These are phyloP conservation scores for Mobula birostris DNA, from an alignment of 2,113 vertebrate species.

Conservation along the genomic window DNA sequence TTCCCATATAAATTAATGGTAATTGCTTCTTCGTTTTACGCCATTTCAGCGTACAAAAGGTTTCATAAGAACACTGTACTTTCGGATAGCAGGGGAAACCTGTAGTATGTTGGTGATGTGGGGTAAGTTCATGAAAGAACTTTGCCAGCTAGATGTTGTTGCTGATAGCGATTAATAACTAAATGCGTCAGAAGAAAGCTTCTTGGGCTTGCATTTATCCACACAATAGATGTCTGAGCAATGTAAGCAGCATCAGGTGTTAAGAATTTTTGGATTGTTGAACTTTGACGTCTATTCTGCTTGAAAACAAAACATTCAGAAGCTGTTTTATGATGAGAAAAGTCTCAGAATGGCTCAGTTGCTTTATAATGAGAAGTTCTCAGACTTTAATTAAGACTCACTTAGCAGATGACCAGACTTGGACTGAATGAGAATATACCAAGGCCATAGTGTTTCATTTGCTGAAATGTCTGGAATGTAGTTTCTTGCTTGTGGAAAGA, in stretches of 20 bases:
- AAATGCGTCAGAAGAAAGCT: not conserved
- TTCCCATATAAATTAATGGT: too few species aligned
- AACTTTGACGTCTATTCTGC: too few species aligned
- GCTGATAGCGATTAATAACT: not conserved
- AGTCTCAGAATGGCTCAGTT: not conserved
- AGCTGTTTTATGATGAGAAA: not conserved
- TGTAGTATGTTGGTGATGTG: not conserved
- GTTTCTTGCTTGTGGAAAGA: not conserved
- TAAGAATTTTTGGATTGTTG: constrained; percentile 11
- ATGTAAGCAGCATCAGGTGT: not conserved
- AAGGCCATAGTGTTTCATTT: not conserved
- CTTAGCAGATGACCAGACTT: not conserved
- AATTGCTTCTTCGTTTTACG: too few species aligned
- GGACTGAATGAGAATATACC: not conserved
- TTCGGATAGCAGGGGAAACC: too few species aligned
- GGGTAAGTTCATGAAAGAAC: not conserved
- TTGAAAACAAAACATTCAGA: not conserved
- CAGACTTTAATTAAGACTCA: not conserved
- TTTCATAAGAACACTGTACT: too few species aligned
- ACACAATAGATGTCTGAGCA: not conserved
- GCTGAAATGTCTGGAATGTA: not conserved
- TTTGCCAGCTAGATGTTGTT: not conserved
- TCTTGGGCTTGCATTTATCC: too few species aligned
- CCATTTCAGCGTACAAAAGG: too few species aligned
- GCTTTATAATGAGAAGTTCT: not conserved